A percentile compares a stretch with the other conserved stretches of the same genome.
Evolutionary conservation across 2,888 invertebrate species (phyloP).

Genomic region (Yponomeuta malinellus): DNA sequence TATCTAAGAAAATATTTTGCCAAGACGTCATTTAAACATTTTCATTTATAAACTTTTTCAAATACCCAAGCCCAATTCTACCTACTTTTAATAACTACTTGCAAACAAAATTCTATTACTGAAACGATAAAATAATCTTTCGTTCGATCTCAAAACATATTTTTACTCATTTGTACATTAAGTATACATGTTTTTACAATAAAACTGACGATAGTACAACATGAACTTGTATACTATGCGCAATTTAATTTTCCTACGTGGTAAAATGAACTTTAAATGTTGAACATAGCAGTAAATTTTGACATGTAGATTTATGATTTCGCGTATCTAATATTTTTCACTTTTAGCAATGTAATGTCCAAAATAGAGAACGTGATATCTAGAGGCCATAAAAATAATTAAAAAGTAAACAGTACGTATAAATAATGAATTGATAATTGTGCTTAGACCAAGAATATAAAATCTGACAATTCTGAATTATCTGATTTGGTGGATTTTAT

Average conservation of each 20-base stretch:
- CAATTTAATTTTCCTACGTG: background rate
- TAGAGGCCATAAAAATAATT: conserved; percentile 51
- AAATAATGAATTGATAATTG: conserved; percentile 4
- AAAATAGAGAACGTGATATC: conserved; percentile 50
- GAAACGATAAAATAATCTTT: background rate
- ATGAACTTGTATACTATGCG: conserved; percentile 13
- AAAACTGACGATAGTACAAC: conserved; percentile 16
- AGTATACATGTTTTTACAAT: background rate
- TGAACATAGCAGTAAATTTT: conserved; percentile 1
- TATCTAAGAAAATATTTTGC: background rate
- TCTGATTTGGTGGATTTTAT: background rate
- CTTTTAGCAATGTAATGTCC: conserved; percentile 28
- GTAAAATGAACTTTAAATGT: background rate
- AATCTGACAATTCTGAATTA: background rate
- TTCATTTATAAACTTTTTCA: background rate
- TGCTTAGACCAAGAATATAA: conserved; percentile 6
- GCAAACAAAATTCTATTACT: background rate
- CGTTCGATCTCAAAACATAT: conserved; percentile 9
- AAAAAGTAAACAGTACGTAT: conserved; percentile 4
- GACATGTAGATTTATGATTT: conserved; percentile 3
- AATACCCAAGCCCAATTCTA: background rate
- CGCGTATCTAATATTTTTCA: conserved; percentile 5
- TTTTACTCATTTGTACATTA: background rate
- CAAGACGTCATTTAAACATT: background rate
- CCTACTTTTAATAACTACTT: background rate